Conservation (phyloP, 2,888 invertebrate species). For the Iselma pallidipennis region DNA sequence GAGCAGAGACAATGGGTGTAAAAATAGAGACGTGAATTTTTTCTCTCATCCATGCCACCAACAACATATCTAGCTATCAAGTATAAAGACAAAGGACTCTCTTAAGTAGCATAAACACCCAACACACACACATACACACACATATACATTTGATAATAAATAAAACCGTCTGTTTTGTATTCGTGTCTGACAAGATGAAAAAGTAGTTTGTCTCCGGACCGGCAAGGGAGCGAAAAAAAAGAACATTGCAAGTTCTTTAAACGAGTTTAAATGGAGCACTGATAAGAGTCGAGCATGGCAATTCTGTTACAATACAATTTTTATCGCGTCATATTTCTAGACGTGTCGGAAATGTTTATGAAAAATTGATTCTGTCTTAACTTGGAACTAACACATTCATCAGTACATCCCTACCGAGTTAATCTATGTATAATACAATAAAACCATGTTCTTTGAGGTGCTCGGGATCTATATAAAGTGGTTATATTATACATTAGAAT, state of each 20-base stretch:
- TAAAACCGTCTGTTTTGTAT: constrained; percentile 17
- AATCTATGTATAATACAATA: background rate
- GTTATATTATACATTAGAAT: too few relatives aligned
- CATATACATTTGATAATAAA: constrained; percentile 25
- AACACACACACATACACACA: too few relatives aligned
- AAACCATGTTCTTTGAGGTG: too few relatives aligned
- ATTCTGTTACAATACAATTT: constrained; percentile 28
- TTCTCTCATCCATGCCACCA: background rate
- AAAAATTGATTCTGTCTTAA: constrained; percentile 8
- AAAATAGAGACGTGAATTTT: constrained; percentile 16
- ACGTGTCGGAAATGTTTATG: constrained; percentile 17
- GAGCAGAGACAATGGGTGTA: constrained; percentile 7
- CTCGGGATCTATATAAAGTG: too few relatives aligned
- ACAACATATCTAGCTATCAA: constrained; percentile 1
- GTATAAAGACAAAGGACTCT: constrained; percentile 15
- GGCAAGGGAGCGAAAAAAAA: background rate
- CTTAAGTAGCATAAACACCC: constrained; percentile 19
- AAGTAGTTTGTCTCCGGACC: constrained; percentile 29
- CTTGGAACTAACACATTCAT: background rate
- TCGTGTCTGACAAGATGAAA: constrained; percentile 37
- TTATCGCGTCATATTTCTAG: constrained; percentile 27
- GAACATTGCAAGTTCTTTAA: constrained; percentile 23
- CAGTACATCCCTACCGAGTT: background rate
- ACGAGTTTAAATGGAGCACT: constrained; percentile 39
- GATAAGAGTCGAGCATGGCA: constrained; percentile 35